Evolutionary conservation across 2,113 vertebrate species (phyloP), one percentile per base, ranked within the genome.

Genomic region (Otus sunia): DNA sequence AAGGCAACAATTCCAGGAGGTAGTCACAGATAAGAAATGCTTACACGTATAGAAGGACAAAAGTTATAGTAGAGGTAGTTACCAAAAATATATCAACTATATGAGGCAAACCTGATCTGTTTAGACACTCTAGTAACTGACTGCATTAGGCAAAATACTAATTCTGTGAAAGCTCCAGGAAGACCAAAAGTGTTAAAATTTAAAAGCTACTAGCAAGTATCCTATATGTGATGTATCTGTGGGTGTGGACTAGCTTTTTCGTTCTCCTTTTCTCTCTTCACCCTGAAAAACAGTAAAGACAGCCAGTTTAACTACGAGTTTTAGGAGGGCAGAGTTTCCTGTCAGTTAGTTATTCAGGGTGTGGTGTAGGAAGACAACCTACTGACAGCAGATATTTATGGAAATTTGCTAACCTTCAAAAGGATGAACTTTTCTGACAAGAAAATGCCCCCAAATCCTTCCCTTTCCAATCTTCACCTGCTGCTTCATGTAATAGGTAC

Each of bases 291-390:
- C 56, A n/a, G 20, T 72, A 71, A 73, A 92, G 68, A 73, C 45
- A 84, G 37, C 8, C 64, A 66, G 73, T 72, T 82, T 41, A 91
- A 71, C 71, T 77, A 27, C 0, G 9, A 67, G 36, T 63, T 43
- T 90, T 92, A 74, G 62, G 77, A 93, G 78, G 64, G 47, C 63
- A 77, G 82, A 86, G 23, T 84, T 96, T 94, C 72, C 93, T 94
- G 75, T 82, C 88, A 43, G 64, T 86, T 95, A 56, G 49, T 74
- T 96, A 82, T 71, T 92, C 66, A 55, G 78, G 34, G 73, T 75
- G 47, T 14, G 21, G 39, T 53, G 30, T 77, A 82, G 76, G 82
- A 94, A 80, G 84, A 74, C 74, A 89, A 49, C 32, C 20, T 83
- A 59, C 37, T 82, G 87, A 92, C 45, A 92, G 26, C 12, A 71